These are phyloP conservation scores for Odocoileus virginianus DNA, from an alignment of 2,113 vertebrate species.

Conservation along the genomic window DNA sequence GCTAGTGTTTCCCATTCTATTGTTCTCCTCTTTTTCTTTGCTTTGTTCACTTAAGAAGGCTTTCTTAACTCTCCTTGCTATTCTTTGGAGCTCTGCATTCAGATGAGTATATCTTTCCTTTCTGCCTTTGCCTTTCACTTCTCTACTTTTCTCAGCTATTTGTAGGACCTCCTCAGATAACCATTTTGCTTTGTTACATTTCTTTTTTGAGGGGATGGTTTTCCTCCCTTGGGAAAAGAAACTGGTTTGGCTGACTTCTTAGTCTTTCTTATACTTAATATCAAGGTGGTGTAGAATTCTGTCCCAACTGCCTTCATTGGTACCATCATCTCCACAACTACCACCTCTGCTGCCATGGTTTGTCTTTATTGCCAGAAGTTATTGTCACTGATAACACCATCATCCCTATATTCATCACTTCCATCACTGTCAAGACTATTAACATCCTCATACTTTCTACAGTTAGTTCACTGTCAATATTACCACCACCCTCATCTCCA, in stretches of 20 bases:
- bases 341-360: fast-evolving
- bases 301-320: not conserved
- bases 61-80: not conserved
- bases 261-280: not conserved
- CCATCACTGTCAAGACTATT: not conserved
- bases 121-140: not conserved
- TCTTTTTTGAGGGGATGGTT: not conserved
- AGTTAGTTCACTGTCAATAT: too few species aligned
- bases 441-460: not conserved
- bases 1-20: not conserved
- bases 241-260: not conserved
- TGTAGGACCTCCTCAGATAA: not conserved
- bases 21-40: not conserved
- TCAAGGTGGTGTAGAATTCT: not conserved
- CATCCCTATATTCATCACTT: too few species aligned
- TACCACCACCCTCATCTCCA: not conserved
- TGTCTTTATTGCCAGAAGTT: fast-evolving
- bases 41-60: not conserved
- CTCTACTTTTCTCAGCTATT: not conserved
- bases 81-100: not conserved
- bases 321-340: not conserved
- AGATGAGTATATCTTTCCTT: not conserved
- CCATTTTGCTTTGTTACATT: not conserved
- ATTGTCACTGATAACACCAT: not conserved
- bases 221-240: not conserved